These are phyloP conservation scores for Netelia inedita DNA, from an alignment of 2,888 invertebrate species.

Conservation along the genomic window DNA sequence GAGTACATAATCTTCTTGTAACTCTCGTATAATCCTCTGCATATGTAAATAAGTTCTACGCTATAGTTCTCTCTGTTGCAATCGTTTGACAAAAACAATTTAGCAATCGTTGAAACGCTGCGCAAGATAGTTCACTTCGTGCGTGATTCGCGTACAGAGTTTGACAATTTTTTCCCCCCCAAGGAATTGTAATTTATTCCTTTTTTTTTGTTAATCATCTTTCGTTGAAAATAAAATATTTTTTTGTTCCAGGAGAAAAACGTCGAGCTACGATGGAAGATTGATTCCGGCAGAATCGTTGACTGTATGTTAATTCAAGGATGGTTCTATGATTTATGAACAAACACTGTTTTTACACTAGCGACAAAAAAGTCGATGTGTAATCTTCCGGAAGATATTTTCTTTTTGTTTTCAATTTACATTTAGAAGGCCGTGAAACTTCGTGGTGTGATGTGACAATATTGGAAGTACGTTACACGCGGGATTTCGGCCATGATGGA, in stretches of 20 bases:
- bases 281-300: background rate
- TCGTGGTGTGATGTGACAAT: background rate
- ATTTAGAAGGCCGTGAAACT: too few relatives aligned
- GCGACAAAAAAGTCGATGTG: background rate
- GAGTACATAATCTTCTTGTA: background rate
- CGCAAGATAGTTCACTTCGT: too few relatives aligned
- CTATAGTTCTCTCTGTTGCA: slow-evolving; percentile 43
- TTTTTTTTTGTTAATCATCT: background rate
- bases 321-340: background rate
- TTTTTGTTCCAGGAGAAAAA: background rate
- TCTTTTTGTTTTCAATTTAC: background rate
- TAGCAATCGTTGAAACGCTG: slow-evolving; percentile 4
- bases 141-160: too few relatives aligned
- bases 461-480: background rate
- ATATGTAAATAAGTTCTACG: slow-evolving; percentile 36
- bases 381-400: background rate
- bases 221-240: background rate
- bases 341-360: background rate
- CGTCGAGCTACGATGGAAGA: background rate
- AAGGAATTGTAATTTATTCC: too few relatives aligned
- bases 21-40: slow-evolving; percentile 28
- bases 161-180: too few relatives aligned
- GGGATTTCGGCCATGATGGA: background rate
- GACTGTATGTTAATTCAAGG: background rate
- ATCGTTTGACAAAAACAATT: slow-evolving; percentile 44